Evolutionary conservation across 2,888 invertebrate species (phyloP).

Genomic region (Heliconius aoede): DNA sequence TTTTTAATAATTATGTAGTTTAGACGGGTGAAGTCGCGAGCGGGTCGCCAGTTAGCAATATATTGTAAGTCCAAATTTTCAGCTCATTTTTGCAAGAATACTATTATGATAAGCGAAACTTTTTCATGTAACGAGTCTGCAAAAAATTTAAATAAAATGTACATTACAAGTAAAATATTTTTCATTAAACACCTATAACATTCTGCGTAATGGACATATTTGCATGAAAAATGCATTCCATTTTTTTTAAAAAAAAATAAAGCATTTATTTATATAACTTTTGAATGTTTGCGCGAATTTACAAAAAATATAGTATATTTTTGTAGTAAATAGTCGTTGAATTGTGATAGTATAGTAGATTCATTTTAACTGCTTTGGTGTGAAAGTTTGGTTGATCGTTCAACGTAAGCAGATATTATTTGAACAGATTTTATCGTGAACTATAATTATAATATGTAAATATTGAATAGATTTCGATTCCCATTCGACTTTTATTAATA

Average conservation of each 20-base stretch:
- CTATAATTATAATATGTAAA: neutral
- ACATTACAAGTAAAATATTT: conserved; percentile 19
- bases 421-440: neutral
- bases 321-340: neutral
- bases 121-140: neutral
- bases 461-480: neutral
- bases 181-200: conserved; percentile 24
- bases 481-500: too few relatives aligned
- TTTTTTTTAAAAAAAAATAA: conserved; percentile 9
- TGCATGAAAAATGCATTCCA: conserved; percentile 27
- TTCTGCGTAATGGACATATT: conserved; percentile 27
- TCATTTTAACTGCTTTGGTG: neutral
- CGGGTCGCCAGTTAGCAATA: too few relatives aligned
- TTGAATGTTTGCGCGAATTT: neutral
- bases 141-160: conserved; percentile 2
- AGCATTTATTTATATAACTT: conserved; percentile 13
- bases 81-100: neutral
- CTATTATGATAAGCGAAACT: neutral
- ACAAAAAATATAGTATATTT: conserved; percentile 8
- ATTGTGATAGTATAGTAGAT: neutral
- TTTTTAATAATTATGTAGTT: too few relatives aligned
- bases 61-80: neutral
- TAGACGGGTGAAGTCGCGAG: too few relatives aligned
- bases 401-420: neutral
- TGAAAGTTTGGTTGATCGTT: neutral